Evolutionary conservation across 1,140 invertebrate genomes (phyloP).

Genomic region (Macrocentrus cingulum): DNA sequence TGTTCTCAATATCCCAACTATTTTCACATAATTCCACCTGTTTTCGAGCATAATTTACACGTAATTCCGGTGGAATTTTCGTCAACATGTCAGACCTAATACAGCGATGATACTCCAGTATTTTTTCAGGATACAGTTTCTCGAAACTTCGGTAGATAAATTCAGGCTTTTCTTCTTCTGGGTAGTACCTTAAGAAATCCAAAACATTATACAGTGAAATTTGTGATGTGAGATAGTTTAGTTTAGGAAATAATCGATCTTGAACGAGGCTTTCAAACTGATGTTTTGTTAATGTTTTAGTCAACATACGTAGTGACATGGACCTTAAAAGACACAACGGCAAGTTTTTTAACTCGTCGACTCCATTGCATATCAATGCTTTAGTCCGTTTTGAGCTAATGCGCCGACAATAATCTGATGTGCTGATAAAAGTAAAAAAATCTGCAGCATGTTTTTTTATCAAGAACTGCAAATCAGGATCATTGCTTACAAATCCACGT

Average conservation of each 20-base stretch:
- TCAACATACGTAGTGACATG: slow-evolving; percentile 35
- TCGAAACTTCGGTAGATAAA: slow-evolving; percentile 35
- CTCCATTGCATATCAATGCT: slow-evolving; percentile 36
- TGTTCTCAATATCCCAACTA: slow-evolving; percentile 8
- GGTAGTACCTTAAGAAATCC: slow-evolving; percentile 37
- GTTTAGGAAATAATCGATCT: slow-evolving; percentile 31
- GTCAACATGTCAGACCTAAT: slow-evolving; percentile 31
- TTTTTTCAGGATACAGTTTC: slow-evolving; percentile 30
- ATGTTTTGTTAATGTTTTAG: slow-evolving; percentile 20
- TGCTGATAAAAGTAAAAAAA: slow-evolving; percentile 8
- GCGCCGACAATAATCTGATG: neutral
- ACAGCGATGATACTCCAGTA: slow-evolving; percentile 28
- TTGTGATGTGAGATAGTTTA: neutral
- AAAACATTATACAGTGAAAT: neutral
- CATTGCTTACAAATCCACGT: slow-evolving; percentile 21
- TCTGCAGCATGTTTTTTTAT: neutral
- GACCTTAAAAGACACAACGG: slow-evolving; percentile 15
- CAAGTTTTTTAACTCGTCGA: neutral
- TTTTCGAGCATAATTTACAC: slow-evolving; percentile 35
- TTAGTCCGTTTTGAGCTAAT: slow-evolving; percentile 32
- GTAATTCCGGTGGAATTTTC: slow-evolving; percentile 35
- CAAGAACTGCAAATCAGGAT: neutral
- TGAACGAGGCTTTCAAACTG: slow-evolving; percentile 41
- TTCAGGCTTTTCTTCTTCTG: slow-evolving; percentile 26
- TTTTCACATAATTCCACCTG: slow-evolving; percentile 33